These are phyloP conservation scores for Mimas tiliae DNA, from an alignment of 2,888 invertebrate species.

Conservation along the genomic window DNA sequence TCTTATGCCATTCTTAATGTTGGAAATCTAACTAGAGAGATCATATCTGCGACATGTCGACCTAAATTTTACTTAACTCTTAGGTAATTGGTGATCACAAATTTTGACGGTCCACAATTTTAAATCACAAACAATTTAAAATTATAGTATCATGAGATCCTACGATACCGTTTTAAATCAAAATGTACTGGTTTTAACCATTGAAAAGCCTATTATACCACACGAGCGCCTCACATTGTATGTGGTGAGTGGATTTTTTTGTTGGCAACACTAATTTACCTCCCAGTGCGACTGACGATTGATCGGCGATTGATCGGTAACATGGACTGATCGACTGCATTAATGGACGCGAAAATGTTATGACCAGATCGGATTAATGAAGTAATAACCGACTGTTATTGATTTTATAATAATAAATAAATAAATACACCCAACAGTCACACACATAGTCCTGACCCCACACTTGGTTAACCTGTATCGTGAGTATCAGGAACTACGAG, in stretches of 20 bases:
- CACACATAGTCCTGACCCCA: no score
- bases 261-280: constrained; percentile 30
- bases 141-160: neutral
- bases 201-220: constrained; percentile 14
- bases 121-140: neutral
- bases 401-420: no score
- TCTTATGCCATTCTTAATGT: no score
- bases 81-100: no score
- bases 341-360: constrained; percentile 25
- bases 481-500: no score
- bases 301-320: constrained; percentile 26
- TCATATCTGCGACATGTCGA: no score
- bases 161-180: constrained; percentile 6
- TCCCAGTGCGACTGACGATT: constrained; percentile 26
- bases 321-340: constrained; percentile 19
- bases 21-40: no score
- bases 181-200: constrained; percentile 3
- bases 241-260: constrained; percentile 24
- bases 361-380: constrained; percentile 23
- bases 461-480: no score
- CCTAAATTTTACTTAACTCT: no score
- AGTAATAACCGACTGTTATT: constrained; percentile 19
- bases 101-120: no score
- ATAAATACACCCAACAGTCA: no score
- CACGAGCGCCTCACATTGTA: constrained; percentile 18